Conservation (phyloP, 2,113 vertebrate species). For the Origma solitaria region DNA sequence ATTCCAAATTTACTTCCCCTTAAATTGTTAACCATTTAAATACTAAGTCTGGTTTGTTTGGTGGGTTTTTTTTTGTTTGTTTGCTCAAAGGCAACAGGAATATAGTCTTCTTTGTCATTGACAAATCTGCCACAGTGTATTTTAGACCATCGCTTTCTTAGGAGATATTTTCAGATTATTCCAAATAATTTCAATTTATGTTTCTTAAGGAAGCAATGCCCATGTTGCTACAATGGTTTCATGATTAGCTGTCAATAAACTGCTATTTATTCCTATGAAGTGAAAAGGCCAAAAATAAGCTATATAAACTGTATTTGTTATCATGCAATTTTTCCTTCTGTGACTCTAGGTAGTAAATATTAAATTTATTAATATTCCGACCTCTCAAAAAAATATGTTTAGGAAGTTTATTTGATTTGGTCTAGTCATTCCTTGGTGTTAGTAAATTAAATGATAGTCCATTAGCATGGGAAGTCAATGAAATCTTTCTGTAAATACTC, state of each 20-base stretch:
- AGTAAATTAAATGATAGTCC: background rate
- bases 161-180: background rate
- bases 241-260: background rate
- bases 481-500: background rate
- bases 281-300: background rate
- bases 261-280: background rate
- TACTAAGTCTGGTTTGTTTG: background rate
- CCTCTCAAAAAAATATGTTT: background rate
- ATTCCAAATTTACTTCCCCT: background rate
- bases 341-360: background rate
- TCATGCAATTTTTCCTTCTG: background rate
- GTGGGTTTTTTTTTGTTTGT: too few relatives aligned
- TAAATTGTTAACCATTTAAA: background rate
- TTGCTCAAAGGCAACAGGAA: background rate
- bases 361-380: background rate
- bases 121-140: background rate
- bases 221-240: background rate
- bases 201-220: background rate
- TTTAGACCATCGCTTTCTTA: background rate
- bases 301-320: background rate
- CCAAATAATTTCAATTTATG: background rate
- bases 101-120: background rate
- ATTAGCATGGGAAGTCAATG: background rate
- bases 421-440: background rate
- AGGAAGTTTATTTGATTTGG: background rate